Conservation (phyloP, 2,113 vertebrate genomes). For the Malurus melanocephalus region DNA sequence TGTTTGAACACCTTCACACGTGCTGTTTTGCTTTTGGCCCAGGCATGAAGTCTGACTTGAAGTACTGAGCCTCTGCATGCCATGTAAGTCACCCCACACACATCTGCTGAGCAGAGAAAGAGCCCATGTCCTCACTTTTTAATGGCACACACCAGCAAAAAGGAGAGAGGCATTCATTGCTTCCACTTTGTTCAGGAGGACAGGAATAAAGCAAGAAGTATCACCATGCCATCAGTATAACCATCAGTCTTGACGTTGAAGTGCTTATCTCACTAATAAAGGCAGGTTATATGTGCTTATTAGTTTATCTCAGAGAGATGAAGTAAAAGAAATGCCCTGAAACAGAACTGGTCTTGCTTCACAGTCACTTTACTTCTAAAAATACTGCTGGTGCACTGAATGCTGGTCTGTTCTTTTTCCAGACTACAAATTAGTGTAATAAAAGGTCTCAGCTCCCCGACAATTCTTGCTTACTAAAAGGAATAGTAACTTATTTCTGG, state of each 20-base stretch:
- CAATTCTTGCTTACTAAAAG: neutral
- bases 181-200: neutral
- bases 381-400: neutral
- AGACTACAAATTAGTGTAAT: neutral
- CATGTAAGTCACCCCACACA: neutral
- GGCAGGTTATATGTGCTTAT: neutral
- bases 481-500: neutral
- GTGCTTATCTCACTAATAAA: neutral
- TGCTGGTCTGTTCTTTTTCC: neutral
- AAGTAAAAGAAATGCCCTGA: neutral
- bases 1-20: neutral
- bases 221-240: neutral
- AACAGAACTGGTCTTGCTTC: neutral
- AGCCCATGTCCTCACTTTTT: accelerated
- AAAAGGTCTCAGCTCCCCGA: neutral
- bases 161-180: neutral
- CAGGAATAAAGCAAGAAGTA: neutral
- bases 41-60: neutral
- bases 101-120: neutral
- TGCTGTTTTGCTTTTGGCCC: neutral
- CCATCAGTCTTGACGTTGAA: neutral
- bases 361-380: neutral
- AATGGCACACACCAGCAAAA: neutral
- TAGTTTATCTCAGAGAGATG: neutral
- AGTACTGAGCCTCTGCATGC: neutral